Base-by-base conservation (phyloP, 2,888 invertebrate genomes). In the Tetrapedia diversipes region DNA sequence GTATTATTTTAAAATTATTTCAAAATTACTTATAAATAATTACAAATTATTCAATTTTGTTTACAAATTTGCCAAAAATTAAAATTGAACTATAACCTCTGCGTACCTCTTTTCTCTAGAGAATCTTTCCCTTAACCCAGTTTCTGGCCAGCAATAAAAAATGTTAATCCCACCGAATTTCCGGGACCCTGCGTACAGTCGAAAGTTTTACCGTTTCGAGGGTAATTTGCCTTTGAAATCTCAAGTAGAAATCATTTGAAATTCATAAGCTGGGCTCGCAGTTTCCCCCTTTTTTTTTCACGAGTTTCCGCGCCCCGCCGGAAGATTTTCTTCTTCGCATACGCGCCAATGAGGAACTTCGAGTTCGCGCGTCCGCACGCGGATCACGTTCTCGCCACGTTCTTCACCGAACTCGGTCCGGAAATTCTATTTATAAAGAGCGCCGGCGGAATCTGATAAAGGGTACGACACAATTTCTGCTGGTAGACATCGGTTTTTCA, bases 181-280 rank as follows among this genome's bases (percentile, higher is more conserved):
- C 4, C 10, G 14, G 32, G 7, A 24, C 32, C 32, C 16, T n/a
- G 8, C 11, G 43, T 43, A 56, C 29, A 24, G 22, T 43, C 41
- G n/a, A 22, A 43, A 56, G 41, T 56, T 56, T 34, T 11, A 10
- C 41, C 27, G n/a, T n/a, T 19, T 37, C 34, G 19, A 14, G 22
- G 24, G 2, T 43, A 54, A 65, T 43, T 56, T 56, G n/a, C 32
- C 65, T 65, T 65, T 43, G 56, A 56, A 43, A 32, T 34, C 65
- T 56, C 39, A n/a, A 34, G 65, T 34, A 34, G 56, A 43, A 29
- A 56, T 43, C 14, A 56, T 43, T 65, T 56, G 56, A 56, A 43
- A 65, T 65, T 56, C 65, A 65, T 56, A 43, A 65, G 43, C 43
- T 14, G 27, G 1, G 3, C 41, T 29, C 32, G 29, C 16, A 51